Percentiles rank a stretch among this genome's conserved stretches.
Conservation (phyloP, 2,888 invertebrate species). For the Prosapia bicincta region DNA sequence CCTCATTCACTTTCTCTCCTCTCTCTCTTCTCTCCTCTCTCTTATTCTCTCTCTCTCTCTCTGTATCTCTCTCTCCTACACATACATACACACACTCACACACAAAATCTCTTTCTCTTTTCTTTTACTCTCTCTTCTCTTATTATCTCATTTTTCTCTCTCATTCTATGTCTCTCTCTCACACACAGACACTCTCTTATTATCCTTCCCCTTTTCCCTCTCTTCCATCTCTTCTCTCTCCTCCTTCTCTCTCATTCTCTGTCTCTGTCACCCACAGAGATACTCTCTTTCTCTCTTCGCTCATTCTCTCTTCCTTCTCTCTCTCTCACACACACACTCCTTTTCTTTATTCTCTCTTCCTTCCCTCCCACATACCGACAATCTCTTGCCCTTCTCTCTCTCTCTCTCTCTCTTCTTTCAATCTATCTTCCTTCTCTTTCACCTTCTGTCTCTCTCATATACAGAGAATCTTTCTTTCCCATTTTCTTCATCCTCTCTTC, state of each 20-base stretch:
- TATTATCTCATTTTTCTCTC: background rate
- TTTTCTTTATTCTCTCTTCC: conserved; percentile 47
- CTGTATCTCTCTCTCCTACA: too few species aligned
- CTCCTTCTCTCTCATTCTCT: conserved; percentile 18
- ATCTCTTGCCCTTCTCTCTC: conserved; percentile 46
- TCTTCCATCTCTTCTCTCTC: conserved; percentile 22
- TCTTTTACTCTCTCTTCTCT: too few species aligned
- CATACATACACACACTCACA: too few species aligned
- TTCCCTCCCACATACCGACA: too few species aligned
- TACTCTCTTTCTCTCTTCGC: background rate
- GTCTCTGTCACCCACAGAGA: conserved; percentile 3
- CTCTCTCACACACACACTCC: too few species aligned
- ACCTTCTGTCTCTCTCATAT: conserved; percentile 45
- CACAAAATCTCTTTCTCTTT: too few species aligned
- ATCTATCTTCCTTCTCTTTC: too few species aligned
- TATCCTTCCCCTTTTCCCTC: conserved; percentile 23
- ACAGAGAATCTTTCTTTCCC: too few species aligned
- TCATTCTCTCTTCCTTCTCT: conserved; percentile 44
- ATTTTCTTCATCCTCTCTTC: too few species aligned
- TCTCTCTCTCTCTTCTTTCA: conserved; percentile 46
- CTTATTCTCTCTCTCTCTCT: too few species aligned
- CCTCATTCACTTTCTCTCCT: too few species aligned
- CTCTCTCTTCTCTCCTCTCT: too few species aligned
- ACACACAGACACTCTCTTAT: conserved; percentile 14
- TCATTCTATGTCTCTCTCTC: background rate